Evolutionary conservation across 2,888 invertebrate genomes (phyloP), one percentile per base, ranked within the genome.

Genomic region (Drosophila niveifrons): DNA sequence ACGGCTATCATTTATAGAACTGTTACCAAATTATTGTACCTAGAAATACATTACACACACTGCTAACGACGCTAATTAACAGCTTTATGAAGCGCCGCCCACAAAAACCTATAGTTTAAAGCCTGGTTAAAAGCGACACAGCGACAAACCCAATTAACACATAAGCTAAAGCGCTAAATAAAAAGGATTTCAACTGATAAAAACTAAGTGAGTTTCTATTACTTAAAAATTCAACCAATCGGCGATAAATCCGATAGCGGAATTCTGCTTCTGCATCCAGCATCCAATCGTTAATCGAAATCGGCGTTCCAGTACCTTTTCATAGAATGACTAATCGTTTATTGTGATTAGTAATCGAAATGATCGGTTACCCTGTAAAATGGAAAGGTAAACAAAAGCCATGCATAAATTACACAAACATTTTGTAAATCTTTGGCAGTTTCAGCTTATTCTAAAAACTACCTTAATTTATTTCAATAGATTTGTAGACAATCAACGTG

Each of bases 21-120:
- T 66, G 70, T 72, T 72, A 61, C 64, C 82, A 78, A 84, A 81
- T 66, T 58, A 70, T 56, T 82, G 77, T 82, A 86, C 75, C 78
- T 83, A 82, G 80, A 72, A 58, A 56, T 53, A 63, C 18, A 61
- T 15, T 31, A 50, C 50, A 59, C 48, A 57, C 59, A 68, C 59
- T 56, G 75, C 76, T 78, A 62, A 48, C 44, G 75, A 78, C 34
- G 75, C 78, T 74, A 73, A 57, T 53, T 36, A 44, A 58, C 34
- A 59, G 79, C 79, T 75, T 62, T 62, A 62, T 28, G 4, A 47
- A 55, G 68, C 67, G 66, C 58, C 71, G 48, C 43, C 55, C 55
- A 66, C 58, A 63, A 52, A 41, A 52, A 51, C 63, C 46, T 72
- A 69, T 65, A 72, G 69, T 72, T 76, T 65, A 52, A 57, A 50